Base-by-base conservation (phyloP, 2,797 vertebrate genomes). In the Rhinoraja longicauda region DNA sequence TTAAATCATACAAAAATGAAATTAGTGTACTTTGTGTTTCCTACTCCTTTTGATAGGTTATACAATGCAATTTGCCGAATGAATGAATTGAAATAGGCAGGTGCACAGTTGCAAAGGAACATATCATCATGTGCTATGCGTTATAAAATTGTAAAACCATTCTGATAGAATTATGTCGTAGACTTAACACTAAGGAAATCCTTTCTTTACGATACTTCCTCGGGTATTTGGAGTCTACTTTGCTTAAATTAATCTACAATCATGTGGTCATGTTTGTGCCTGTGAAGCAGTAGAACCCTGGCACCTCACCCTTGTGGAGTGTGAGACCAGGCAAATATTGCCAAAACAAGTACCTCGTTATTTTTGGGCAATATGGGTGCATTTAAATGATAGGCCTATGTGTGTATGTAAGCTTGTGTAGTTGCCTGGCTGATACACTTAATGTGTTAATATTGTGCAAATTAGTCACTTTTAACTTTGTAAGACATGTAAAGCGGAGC, bases 1-100 rank as follows among this genome's bases (percentile, higher is more conserved):
- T 92, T 92, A 92, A 92, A 92, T 92, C 90, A 45, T 73, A 64
- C 36, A 45, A 73, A 73, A 75, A 72, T 36, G 70, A 72, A 19
- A 21, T 10, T 39, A 21, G 36, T 45, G 24, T 70, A 12, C 67
- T 53, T 53, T 24, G 10, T 92, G 39, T 73, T 92, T 92, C 26
- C 26, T 67, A 26, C 32, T 92, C 86, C n/a, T 53, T 73, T 73
- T 91, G 12, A n/a, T n/a, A 15, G 39, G 26, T 10, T 91, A 9
- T 39, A 75, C 72, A 73, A 53, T 91, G 36, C 19, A 73, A 53
- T 39, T 73, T 45, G 26, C 73, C 9, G 21, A 39, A 75, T 91
- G 21, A 29, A 13, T 53, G 73, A 26, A 45, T 45, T 70, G 57
- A 32, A 75, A n/a, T 75, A 24, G 26, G 6, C 9, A 53, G 15